Base-by-base conservation (phyloP, 2,888 invertebrate species). In the Halictus quadricinctus region DNA sequence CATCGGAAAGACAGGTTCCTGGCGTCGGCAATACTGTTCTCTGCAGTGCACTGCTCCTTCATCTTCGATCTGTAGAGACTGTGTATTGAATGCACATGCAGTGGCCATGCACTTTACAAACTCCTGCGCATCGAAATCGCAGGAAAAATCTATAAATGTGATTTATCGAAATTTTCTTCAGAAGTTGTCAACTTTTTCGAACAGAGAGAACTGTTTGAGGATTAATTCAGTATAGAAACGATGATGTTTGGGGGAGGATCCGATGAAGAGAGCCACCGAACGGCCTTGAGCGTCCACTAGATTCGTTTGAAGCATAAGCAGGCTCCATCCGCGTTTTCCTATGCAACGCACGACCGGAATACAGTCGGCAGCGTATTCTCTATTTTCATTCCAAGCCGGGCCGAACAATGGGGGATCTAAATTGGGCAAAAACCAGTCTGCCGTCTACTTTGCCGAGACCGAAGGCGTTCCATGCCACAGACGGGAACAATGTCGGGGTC, bases 401-500 rank as follows among this genome's bases (percentile, higher is more conserved):
- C 78, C 88, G 87, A 92, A 91, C 91, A 92, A 92, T 92, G 89
- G 91, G 85, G 89, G 87, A 89, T 90, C 91, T 90, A 91, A 93
- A 93, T 93, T 92, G 92, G 89, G 88, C 91, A 91, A 91, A 91
- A 93, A 93, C 93, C 92, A 92, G 92, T 93, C 91, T 88, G 89
- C 87, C 88, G 91, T 91, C 92, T 90, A 92, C 91, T 90, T 92
- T 88, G 89, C 88, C 89, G 88, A 91, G 91, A 83, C 89, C 84
- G 89, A 76, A 91, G 88, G 89, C 88, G 90, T 89, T 87, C 81
- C 80, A 41, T 69, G 84, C 80, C 66, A 64, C 83, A 80, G 83
- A 78, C 76, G 76, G 80, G 78, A 72, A 75, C 75, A 80, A 54
- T 64, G 74, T 46, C 50, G 36, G 50, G 76, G 72, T 43, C 64